phyloP scores from a whole-genome alignment of 2,797 vertebrate genomes.

The Moxostoma hubbsi region DNA sequence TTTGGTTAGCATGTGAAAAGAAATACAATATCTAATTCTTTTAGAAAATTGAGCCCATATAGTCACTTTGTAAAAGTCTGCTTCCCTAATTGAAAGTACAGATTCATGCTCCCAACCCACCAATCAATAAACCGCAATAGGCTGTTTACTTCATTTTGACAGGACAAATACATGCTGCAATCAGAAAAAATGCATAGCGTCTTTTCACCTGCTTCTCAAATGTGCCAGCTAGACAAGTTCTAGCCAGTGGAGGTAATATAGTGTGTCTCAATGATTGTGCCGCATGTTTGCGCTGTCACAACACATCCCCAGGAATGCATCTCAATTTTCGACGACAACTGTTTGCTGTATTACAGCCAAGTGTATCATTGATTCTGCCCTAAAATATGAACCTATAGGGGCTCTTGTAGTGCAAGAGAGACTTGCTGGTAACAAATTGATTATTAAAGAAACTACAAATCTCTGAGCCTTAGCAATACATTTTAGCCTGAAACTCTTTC shows the following conservation, averaged over 20 bases:
- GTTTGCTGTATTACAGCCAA: constrained; percentile 23
- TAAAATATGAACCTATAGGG: constrained; percentile 36
- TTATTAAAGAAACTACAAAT: constrained; percentile 57
- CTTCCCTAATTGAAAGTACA: constrained; percentile 21
- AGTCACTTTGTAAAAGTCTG: background rate
- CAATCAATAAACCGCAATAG: constrained; percentile 17
- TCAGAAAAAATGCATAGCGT: constrained; percentile 12
- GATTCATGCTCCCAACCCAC: background rate
- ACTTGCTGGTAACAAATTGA: constrained; percentile 52
- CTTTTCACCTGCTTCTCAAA: constrained; percentile 21
- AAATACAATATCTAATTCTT: background rate
- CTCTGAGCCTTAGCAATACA: constrained; percentile 55
- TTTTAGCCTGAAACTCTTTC: constrained; percentile 31
- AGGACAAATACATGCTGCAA: constrained; percentile 17
- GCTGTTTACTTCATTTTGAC: constrained; percentile 1
- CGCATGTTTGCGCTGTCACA: constrained; percentile 18
- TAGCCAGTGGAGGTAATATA: constrained; percentile 3
- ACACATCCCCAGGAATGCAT: constrained; percentile 24
- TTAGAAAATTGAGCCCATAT: background rate
- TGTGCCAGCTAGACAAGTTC: constrained; percentile 36
- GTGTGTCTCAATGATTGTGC: constrained; percentile 45
- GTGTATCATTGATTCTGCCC: constrained; percentile 45
- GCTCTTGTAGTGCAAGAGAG: constrained; percentile 11
- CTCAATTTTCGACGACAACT: constrained; percentile 47
- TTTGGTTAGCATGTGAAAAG: background rate